phyloP scores from a whole-genome alignment of 1,140 invertebrate species.

The Diplogasteroides magnus region DNA sequence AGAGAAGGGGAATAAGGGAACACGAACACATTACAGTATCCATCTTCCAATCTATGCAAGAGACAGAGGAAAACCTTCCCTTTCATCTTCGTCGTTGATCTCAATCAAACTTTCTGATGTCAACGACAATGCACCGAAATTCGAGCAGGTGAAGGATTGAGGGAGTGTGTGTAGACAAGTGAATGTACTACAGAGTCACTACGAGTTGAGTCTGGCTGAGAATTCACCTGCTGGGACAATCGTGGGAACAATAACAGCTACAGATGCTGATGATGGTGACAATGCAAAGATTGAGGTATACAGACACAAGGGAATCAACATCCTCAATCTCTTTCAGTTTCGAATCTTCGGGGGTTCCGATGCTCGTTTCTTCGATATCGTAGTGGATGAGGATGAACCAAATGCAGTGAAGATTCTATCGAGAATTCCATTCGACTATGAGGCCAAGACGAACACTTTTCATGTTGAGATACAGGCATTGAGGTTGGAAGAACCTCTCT shows the following conservation, averaged over 20 bases:
- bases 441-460: slow-evolving; percentile 47
- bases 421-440: slow-evolving; percentile 49
- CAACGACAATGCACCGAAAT: slow-evolving; percentile 86
- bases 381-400: slow-evolving; percentile 25
- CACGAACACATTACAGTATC: slow-evolving; percentile 35
- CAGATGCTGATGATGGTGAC: slow-evolving; percentile 82
- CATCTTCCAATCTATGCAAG: slow-evolving; percentile 41
- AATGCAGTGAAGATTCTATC: slow-evolving; percentile 43
- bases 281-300: slow-evolving; percentile 62
- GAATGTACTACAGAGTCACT: background rate
- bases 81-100: slow-evolving; percentile 61
- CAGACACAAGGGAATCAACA: background rate
- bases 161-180: background rate
- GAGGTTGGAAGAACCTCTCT: slow-evolving; percentile 22
- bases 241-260: slow-evolving; percentile 79
- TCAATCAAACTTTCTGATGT: slow-evolving; percentile 80
- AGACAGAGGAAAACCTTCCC: slow-evolving; percentile 45
- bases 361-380: slow-evolving; percentile 51
- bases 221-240: slow-evolving; percentile 82
- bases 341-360: slow-evolving; percentile 50
- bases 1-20: slow-evolving; percentile 2
- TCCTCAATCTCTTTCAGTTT: slow-evolving; percentile 24
- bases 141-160: slow-evolving; percentile 69
- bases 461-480: slow-evolving; percentile 46
- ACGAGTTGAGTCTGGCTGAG: slow-evolving; percentile 64